Conservation (phyloP, 2,113 vertebrate genomes). For the Tenrec ecaudatus region DNA sequence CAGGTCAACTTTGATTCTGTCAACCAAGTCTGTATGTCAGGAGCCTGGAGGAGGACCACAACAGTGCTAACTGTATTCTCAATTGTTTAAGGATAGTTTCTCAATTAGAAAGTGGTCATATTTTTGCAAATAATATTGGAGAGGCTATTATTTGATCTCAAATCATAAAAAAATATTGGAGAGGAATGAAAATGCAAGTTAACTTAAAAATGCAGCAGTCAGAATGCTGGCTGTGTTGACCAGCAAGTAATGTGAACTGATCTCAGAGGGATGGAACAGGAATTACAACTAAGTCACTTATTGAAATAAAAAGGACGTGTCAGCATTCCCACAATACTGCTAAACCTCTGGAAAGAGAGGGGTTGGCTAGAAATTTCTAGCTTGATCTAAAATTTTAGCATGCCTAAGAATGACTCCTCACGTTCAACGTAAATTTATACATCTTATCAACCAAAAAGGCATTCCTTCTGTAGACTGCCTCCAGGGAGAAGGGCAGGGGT, state of each 20-base stretch:
- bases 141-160: neutral
- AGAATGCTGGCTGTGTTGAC: conserved; percentile 76
- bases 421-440: conserved; percentile 4
- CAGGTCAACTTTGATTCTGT: conserved; percentile 54
- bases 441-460: neutral
- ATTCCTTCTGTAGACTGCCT: neutral
- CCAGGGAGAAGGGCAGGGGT: neutral
- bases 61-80: neutral
- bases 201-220: conserved; percentile 77
- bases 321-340: conserved; percentile 65
- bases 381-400: conserved; percentile 24
- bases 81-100: neutral
- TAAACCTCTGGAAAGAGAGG: neutral
- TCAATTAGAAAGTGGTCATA: neutral
- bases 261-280: conserved; percentile 66
- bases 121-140: neutral
- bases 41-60: neutral
- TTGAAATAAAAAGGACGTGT: conserved; percentile 57
- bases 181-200: neutral
- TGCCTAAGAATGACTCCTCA: neutral
- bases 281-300: conserved; percentile 65
- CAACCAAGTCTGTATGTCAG: neutral
- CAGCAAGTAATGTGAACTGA: neutral
- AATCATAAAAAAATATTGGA: neutral
- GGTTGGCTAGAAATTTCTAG: conserved; percentile 2